These are phyloP conservation scores for Maniola hyperantus DNA, from an alignment of 2,888 invertebrate genomes.

Conservation along the genomic window DNA sequence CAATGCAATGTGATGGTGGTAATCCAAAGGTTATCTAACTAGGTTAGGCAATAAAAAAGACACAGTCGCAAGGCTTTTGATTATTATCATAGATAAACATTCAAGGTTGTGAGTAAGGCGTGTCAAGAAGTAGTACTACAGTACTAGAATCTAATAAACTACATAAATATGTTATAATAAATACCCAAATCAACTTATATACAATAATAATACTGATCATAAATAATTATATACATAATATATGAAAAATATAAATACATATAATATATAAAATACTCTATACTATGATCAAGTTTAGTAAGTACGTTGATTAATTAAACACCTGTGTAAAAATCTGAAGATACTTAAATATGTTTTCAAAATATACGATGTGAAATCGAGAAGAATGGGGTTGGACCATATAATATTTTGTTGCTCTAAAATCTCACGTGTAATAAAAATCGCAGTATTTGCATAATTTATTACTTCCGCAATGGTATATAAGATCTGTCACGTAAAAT, in stretches of 20 bases:
- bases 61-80: neutral
- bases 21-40: neutral
- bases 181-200: no score
- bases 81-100: slow-evolving; percentile 2
- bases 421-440: slow-evolving; percentile 1
- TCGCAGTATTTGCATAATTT: slow-evolving; percentile 4
- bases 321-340: neutral
- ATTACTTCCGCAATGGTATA: slow-evolving; percentile 4
- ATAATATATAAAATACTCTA: no score
- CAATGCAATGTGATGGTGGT: slow-evolving; percentile 1
- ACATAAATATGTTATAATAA: no score
- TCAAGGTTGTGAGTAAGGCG: neutral
- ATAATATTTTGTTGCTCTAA: neutral
- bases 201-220: no score
- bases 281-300: no score
- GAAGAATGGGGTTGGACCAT: neutral
- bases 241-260: no score
- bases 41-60: slow-evolving; percentile 5
- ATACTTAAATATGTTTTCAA: neutral
- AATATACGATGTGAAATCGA: neutral
- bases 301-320: neutral
- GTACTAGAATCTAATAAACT: no score
- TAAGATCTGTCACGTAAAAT: neutral
- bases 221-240: no score
- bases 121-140: no score